Evolutionary conservation across 2,113 vertebrate species (phyloP).

Genomic region (Apus apus): DNA sequence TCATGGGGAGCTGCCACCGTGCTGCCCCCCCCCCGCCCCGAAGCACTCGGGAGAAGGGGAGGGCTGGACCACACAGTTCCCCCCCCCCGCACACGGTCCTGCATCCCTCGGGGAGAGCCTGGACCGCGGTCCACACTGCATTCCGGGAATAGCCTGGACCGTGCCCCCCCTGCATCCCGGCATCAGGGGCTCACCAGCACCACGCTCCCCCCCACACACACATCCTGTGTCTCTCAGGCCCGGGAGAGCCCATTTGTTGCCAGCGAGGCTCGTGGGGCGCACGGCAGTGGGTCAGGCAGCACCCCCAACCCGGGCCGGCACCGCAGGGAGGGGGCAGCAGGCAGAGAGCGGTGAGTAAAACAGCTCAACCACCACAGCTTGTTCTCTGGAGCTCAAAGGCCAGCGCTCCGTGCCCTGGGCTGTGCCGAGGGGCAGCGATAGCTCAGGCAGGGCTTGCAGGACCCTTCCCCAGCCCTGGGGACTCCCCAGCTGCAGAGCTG

Average conservation of each 20-base stretch:
- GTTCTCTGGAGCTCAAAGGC: not conserved
- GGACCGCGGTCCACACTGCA: not conserved
- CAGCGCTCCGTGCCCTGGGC: fast-evolving
- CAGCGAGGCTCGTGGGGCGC: fast-evolving
- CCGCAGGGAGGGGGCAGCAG: not conserved
- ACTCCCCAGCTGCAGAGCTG: not conserved
- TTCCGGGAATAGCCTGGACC: not conserved
- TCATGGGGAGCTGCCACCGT: too few relatives aligned
- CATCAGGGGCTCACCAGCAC: not conserved
- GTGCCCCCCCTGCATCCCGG: not conserved
- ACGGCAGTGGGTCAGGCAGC: not conserved
- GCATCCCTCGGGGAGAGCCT: not conserved
- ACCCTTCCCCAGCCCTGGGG: not conserved
- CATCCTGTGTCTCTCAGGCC: fast-evolving
- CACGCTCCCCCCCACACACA: not conserved
- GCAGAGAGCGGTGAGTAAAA: too few relatives aligned
- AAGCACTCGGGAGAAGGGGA: not conserved
- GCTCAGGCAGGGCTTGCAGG: not conserved
- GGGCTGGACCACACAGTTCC: not conserved
- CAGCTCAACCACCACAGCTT: not conserved
- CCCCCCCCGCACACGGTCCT: not conserved
- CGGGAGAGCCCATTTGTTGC: not conserved
- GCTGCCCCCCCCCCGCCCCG: too few relatives aligned
- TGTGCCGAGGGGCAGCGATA: fast-evolving
- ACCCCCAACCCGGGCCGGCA: not conserved